Evolutionary conservation across 2,888 invertebrate genomes (phyloP), one percentile per base, ranked within the genome.

Genomic region (Melanophora roralis): DNA sequence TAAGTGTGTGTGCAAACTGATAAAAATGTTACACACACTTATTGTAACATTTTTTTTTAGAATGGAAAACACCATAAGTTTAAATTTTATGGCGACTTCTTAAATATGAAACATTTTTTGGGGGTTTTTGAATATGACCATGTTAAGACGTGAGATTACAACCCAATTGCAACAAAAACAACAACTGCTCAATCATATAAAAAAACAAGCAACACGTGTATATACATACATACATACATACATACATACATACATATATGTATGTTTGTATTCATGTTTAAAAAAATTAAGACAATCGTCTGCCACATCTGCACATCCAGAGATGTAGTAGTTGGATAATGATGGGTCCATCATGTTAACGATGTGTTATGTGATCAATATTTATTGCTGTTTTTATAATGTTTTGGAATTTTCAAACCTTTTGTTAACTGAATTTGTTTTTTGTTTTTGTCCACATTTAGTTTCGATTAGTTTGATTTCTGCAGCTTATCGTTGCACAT

Each of bases 401-500:
- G 14, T 32, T 12, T 4, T 43, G 14, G 34, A 34, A 47, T 55
- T 55, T 55, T 55, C 57, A 40, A 53, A 60, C 49, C 60, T 59
- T 68, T 47, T 55, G 6, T 23, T 49, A 21, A 14, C 6, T 27
- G 32, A n/a, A n/a, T n/a, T n/a, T n/a, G 6, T 11, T n/a, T 19
- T 6, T 27, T 27, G 3, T 27, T 55, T 40, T 57, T 67, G 64
- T 71, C 64, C 14, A 57, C 78, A 73, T 80, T 80, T 76, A 73
- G 72, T 32, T 76, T 73, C 80, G 80, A 80, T 76, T 80, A 76
- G 76, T 80, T 80, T 73, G 72, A 76, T 73, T 76, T 76, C 72
- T 73, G 82, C 82, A 82, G 73, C 83, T 87, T 88, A 88, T 88
- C 88, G 84, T 82, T 74, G 73, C 77, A 84, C 86, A 88, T 87